Conservation (phyloP, 2,113 vertebrate species). For the Anarhynchus alexandrinus region DNA sequence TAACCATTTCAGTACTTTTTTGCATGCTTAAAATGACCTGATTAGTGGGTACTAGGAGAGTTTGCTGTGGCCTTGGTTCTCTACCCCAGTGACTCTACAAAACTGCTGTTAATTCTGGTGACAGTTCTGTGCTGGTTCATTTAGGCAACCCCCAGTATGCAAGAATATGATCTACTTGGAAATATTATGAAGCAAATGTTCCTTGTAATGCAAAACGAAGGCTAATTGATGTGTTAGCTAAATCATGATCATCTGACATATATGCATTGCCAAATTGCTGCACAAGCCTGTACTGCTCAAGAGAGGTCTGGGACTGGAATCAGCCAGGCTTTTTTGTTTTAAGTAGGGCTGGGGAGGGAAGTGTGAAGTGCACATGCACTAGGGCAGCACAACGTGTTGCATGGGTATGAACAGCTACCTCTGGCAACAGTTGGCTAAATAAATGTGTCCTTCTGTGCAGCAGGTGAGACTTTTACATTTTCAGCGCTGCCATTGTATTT, state of each 20-base stretch:
- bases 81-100: neutral
- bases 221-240: neutral
- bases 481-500: neutral
- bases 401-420: neutral
- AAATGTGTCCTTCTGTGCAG: neutral
- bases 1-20: neutral
- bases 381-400: fast-evolving
- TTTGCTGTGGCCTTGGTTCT: neutral
- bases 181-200: neutral
- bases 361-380: fast-evolving
- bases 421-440: neutral
- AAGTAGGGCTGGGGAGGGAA: neutral
- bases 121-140: neutral
- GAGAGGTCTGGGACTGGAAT: neutral
- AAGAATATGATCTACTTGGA: neutral
- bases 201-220: neutral
- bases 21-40: neutral
- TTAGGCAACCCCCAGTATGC: neutral
- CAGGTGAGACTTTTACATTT: neutral
- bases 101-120: neutral
- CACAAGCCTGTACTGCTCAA: neutral
- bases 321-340: neutral
- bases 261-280: neutral
- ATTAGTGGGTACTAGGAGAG: neutral
- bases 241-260: neutral